Base-by-base conservation (phyloP, 1,140 invertebrate species). In the Eufriesea mexicana region DNA sequence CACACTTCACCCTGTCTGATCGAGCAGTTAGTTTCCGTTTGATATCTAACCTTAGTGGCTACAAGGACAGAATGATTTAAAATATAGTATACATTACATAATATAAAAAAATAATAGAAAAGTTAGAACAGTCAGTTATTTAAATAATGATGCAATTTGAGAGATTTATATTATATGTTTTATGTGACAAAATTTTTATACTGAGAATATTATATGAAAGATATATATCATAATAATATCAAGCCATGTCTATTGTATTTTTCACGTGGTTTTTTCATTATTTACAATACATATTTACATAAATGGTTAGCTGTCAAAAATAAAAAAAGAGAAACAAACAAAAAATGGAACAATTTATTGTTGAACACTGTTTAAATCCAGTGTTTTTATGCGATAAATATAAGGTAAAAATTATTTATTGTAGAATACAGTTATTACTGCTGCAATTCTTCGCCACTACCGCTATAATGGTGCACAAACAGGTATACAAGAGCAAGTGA, bases 1-100 rank as follows among this genome's bases (percentile, higher is more conserved):
- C 98, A 92, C 97, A 98, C 95, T 99, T 99, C 12, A 99, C 99
- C 86, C 99, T 96, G 94, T 99, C 99, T 2, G 99, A 99, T 79
- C 99, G 96, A 57, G 99, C 98, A 54, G 99, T 98, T 90, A 99
- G 94, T 93, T 99, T 99, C 89, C 99, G 96, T 95, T 99, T 99
- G 91, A 99, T 99, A 94, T 99, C 99, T 92, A 99, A 95, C 93
- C 98, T 96, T 68, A 99, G 95, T 88, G 99, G 99, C 99, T 97
- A 49, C 16, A 67, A 49, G 1, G 72, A 42, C 66, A 16, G 23
- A 10, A 78, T 49, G 2, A 62, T 20, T 55, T 51, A 18, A 23
- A 20, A 74, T 12, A 35, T 5, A 70, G 18, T 8, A n/a, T 18
- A 10, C 18, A 9, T 54, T n/a, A 16, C 18, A 54, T 2, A 4